A percentile compares a stretch with the other conserved stretches of the same genome.
These are phyloP conservation scores for Lonchura striata DNA, from an alignment of 2,113 vertebrate genomes.

Conservation along the genomic window DNA sequence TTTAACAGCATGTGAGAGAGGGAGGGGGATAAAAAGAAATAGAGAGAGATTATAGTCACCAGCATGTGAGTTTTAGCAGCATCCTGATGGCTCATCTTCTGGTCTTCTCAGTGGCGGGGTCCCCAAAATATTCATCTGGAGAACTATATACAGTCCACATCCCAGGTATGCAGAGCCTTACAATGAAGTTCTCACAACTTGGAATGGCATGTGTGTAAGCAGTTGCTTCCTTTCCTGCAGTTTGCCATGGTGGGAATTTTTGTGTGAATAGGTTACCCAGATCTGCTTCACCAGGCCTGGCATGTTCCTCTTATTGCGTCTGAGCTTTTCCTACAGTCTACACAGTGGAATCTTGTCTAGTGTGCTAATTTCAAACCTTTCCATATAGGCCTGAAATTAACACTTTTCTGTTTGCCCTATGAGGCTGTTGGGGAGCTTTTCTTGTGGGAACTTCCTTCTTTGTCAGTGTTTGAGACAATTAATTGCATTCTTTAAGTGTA, in stretches of 20 bases:
- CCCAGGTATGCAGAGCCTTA: fast-evolving
- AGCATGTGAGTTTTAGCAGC: neutral
- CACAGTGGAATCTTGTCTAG: neutral
- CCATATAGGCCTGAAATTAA: neutral
- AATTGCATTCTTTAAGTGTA: no score
- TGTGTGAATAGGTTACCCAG: neutral
- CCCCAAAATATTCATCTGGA: neutral
- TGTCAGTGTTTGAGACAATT: neutral
- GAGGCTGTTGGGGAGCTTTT: neutral
- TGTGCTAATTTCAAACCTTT: neutral
- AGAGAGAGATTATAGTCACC: neutral
- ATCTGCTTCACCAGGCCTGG: neutral
- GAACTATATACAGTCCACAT: neutral
- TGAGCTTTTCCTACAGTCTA: neutral
- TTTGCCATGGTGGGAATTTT: neutral
- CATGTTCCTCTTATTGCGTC: neutral
- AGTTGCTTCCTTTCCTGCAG: neutral
- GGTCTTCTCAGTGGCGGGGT: neutral
- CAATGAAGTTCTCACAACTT: neutral
- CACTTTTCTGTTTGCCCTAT: neutral
- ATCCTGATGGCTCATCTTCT: neutral
- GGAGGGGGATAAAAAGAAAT: neutral
- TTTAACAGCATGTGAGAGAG: neutral
- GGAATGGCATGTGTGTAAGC: neutral
- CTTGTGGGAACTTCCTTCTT: neutral